Conservation (phyloP, 2,113 vertebrate genomes). For the pig (Sus scrofa) region DNA sequence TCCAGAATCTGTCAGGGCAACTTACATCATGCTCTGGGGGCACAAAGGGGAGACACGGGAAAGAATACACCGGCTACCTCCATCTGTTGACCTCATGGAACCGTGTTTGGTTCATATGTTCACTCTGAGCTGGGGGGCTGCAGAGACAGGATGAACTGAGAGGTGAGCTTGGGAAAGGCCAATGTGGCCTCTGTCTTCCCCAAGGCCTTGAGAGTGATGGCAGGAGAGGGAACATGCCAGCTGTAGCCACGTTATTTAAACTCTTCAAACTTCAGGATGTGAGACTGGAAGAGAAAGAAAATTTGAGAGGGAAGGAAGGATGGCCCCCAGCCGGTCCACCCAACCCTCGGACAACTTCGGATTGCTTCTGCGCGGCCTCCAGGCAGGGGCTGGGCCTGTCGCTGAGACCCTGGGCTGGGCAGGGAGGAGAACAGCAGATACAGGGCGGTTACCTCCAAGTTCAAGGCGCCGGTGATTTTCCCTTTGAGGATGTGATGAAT, state of each 20-base stretch:
- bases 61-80: not conserved
- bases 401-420: not conserved
- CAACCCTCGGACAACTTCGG: not conserved
- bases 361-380: not conserved
- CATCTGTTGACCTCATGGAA: not conserved
- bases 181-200: not conserved
- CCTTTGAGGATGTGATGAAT: not conserved
- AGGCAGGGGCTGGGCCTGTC: not conserved
- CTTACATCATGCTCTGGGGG: not conserved
- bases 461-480: not conserved
- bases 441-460: not conserved
- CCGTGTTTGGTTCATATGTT: not conserved
- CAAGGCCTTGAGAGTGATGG: not conserved
- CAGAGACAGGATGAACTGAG: not conserved
- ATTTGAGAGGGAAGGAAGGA: not conserved
- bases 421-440: no score
- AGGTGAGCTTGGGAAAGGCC: not conserved
- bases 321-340: accelerated
- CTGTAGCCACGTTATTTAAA: not conserved
- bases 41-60: not conserved
- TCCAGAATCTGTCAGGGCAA: not conserved
- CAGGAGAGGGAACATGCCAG: not conserved
- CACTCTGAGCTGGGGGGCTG: not conserved
- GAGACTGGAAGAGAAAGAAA: not conserved
- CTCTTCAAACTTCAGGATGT: conserved; percentile 44